Evolutionary conservation across 2,797 vertebrate species (phyloP).

Genomic region (Coregonus ussuriensis): DNA sequence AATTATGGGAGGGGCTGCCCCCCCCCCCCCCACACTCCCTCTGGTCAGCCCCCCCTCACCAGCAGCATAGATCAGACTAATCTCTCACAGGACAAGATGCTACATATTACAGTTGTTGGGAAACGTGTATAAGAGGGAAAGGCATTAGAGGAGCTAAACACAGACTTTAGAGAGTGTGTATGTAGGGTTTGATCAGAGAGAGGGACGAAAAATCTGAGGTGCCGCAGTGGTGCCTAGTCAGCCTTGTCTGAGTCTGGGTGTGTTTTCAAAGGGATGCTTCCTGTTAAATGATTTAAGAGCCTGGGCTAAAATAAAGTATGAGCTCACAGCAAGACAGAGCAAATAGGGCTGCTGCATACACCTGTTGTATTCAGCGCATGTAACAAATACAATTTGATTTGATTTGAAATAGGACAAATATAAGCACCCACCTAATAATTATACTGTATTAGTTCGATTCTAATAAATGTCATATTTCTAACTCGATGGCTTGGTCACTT

Average conservation of each 20-base stretch:
- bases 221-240: neutral
- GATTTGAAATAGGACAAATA: neutral
- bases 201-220: neutral
- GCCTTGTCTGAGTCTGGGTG: neutral
- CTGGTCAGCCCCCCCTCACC: conserved; percentile 37
- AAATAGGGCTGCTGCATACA: conserved; percentile 7
- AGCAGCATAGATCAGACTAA: conserved; percentile 70
- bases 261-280: neutral
- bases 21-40: neutral
- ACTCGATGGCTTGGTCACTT: conserved; percentile 36
- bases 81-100: conserved; percentile 15
- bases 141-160: neutral
- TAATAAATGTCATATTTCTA: neutral
- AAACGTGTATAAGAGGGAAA: conserved; percentile 17
- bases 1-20: conserved; percentile 76
- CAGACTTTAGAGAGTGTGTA: neutral
- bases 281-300: conserved; percentile 45
- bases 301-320: conserved; percentile 41
- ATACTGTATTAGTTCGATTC: neutral
- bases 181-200: no score
- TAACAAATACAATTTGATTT: no score
- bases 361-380: no score
- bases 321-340: conserved; percentile 30
- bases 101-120: conserved; percentile 23
- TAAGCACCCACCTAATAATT: no score